phyloP scores from a whole-genome alignment of 2,888 invertebrate genomes.

The Sipha maydis region DNA sequence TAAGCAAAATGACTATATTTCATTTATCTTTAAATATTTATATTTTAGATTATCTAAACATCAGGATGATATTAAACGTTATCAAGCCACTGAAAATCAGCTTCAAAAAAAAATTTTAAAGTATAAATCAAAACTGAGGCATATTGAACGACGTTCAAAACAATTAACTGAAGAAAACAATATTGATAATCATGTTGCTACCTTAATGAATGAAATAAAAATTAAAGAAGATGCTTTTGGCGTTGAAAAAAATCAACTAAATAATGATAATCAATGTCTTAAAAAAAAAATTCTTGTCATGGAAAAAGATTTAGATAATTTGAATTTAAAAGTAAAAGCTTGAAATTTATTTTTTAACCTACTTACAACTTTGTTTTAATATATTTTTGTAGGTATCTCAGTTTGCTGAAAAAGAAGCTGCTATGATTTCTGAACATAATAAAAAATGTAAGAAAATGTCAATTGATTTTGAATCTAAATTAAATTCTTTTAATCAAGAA shows the following conservation, averaged over 20 bases:
- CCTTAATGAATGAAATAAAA: conserved; percentile 60
- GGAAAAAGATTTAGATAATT: conserved; percentile 51
- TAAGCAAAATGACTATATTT: too few species aligned
- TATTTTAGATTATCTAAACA: conserved; percentile 40
- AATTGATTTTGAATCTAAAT: conserved; percentile 48
- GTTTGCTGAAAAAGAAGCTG: conserved; percentile 30
- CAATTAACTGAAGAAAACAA: conserved; percentile 62
- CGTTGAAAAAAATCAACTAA: conserved; percentile 44
- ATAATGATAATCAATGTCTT: conserved; percentile 31
- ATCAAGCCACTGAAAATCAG: conserved; percentile 38
- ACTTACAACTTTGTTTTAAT: conserved; percentile 1
- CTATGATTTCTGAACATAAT: conserved; percentile 17
- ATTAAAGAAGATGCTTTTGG: conserved; percentile 69
- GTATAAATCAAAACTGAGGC: conserved; percentile 49
- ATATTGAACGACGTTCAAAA: conserved; percentile 38
- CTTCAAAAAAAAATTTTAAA: conserved; percentile 42
- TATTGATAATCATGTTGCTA: conserved; percentile 59
- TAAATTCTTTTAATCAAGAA: conserved; percentile 23
- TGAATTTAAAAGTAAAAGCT: conserved; percentile 18
- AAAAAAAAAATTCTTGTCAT: conserved; percentile 38
- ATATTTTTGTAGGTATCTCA: conserved; percentile 22
- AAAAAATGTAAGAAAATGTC: conserved; percentile 26
- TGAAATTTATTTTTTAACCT: background rate
- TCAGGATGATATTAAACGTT: conserved; percentile 50
- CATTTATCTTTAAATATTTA: too few species aligned